Evolutionary conservation across 2,888 invertebrate genomes (phyloP).

Genomic region (Dryocosmus kuriphilus): DNA sequence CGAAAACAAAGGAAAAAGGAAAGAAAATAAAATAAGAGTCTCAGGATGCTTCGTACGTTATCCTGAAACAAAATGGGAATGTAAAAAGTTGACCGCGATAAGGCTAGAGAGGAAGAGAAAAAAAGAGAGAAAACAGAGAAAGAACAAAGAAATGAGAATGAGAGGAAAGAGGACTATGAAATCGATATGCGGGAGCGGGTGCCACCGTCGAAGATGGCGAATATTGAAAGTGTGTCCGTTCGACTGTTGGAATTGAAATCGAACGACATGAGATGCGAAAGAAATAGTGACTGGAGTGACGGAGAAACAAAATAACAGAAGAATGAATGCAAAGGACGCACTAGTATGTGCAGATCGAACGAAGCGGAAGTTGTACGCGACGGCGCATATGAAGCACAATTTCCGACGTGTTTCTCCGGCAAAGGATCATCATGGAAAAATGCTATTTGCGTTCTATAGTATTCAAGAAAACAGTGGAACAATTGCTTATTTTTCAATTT

Average conservation of each 20-base stretch:
- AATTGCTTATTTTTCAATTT: slow-evolving; percentile 10
- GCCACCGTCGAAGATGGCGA: slow-evolving; percentile 26
- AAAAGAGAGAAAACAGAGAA: background rate
- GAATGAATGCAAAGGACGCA: slow-evolving; percentile 32
- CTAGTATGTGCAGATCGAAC: background rate
- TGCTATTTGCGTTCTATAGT: background rate
- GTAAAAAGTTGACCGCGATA: slow-evolving; percentile 34
- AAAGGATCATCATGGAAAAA: background rate
- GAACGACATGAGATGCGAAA: slow-evolving; percentile 19
- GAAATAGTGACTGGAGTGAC: slow-evolving; percentile 16
- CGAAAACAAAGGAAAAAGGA: background rate
- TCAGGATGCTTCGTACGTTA: background rate
- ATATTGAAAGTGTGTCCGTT: slow-evolving; percentile 36
- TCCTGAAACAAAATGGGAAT: background rate
- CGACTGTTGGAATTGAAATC: slow-evolving; percentile 35
- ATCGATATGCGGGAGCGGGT: slow-evolving; percentile 47
- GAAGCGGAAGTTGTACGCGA: slow-evolving; percentile 32
- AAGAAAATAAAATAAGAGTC: background rate
- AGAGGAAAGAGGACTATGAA: slow-evolving; percentile 14
- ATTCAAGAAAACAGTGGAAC: slow-evolving; percentile 1
- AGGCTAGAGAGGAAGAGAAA: background rate
- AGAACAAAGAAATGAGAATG: background rate
- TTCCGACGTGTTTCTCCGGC: slow-evolving; percentile 31
- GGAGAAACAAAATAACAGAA: slow-evolving; percentile 11
- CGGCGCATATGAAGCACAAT: slow-evolving; percentile 33